Evolutionary conservation across 2,888 invertebrate genomes (phyloP), one percentile per base, ranked within the genome.

Genomic region (Pterostichus niger): DNA sequence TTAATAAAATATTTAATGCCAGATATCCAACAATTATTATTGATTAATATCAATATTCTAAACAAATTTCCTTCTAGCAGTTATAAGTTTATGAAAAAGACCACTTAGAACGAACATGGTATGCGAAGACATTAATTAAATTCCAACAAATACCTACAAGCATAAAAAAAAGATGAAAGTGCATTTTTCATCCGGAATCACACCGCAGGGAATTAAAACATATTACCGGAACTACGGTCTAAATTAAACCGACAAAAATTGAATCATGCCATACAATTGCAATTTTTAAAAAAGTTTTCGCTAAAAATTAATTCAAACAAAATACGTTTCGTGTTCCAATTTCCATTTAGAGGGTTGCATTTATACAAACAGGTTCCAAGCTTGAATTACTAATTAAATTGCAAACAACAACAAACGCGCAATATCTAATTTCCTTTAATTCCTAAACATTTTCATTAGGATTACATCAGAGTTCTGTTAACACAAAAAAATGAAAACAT

Each of bases 391-490:
- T 15, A 40, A 44, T 71, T 71, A 44, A 71, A 71, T 71, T 44
- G 17, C 40, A 44, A 15, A 44, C 68, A 71, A 10, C 17, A 31
- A 64, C 64, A 64, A 35, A 56, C 35, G 35, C 64, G 10, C 44
- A 17, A 17, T 44, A 71, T 71, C 68, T 71, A 15, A 71, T 71
- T 71, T 71, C 68, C 40, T 71, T 64, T 64, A 64, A 64, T 64
- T 33, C 13, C 35, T 6, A 64, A 64, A 64, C 64, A 64, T 64
- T 64, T 46, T 61, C 61, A 61, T 61, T 64, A 64, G 64, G 64
- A 64, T 64, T 35, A 64, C 64, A 59, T 59, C 59, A 5, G 24
- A 24, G 64, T 5, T 13, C 11, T 33, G 33, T 64, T 33, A 33
- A 64, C 35, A n/a, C 11, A 59, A 59, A 64, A 64, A 35, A 56